Conservation (phyloP, 1,140 invertebrate genomes). For the Bombus polaris region DNA sequence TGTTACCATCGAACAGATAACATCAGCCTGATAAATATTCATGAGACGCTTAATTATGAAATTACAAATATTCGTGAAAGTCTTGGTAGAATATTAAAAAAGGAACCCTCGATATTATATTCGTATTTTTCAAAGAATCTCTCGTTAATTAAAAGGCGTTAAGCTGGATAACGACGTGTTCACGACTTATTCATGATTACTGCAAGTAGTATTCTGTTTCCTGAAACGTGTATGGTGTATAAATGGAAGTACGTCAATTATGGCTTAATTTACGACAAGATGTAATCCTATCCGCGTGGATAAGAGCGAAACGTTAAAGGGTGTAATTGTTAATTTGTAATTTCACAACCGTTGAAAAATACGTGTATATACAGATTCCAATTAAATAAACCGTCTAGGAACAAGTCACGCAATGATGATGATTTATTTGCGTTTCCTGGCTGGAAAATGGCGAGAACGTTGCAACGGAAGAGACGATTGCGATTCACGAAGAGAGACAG, state of each 20-base stretch:
- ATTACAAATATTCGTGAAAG: not conserved
- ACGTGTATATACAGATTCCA: too few relatives aligned
- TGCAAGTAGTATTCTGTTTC: not conserved
- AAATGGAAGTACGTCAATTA: not conserved
- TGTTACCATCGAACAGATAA: not conserved
- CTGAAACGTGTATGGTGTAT: not conserved
- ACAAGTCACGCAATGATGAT: not conserved
- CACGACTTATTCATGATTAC: not conserved
- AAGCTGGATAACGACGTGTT: too few relatives aligned
- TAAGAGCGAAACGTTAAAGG: not conserved
- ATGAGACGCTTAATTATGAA: not conserved
- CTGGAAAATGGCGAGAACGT: not conserved
- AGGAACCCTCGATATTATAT: too few relatives aligned
- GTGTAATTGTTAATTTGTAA: not conserved
- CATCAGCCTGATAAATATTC: conserved; percentile 17
- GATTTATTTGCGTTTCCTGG: conserved; percentile 1
- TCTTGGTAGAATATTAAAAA: not conserved
- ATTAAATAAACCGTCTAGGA: not conserved
- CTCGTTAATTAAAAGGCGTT: not conserved
- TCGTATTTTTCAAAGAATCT: not conserved
- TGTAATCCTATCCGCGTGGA: not conserved
- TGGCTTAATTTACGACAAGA: not conserved
- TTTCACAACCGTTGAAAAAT: not conserved
- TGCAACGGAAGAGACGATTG: too few relatives aligned
- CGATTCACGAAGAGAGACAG: too few relatives aligned